phyloP scores from a whole-genome alignment of 2,113 vertebrate genomes.

The Brachypteracias leptosomus region DNA sequence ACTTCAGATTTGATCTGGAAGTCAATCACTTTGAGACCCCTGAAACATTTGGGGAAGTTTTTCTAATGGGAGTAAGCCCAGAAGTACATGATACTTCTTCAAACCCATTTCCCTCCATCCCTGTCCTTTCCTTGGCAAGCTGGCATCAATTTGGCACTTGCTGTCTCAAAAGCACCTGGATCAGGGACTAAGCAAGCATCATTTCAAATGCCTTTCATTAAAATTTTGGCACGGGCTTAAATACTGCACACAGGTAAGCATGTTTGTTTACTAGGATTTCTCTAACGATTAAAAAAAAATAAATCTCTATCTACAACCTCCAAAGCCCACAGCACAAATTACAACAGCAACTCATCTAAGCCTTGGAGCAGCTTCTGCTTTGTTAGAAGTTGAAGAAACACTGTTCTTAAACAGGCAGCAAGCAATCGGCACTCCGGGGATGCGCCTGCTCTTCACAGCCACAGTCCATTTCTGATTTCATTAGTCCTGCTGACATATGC shows the following conservation, averaged over 20 bases:
- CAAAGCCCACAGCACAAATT: background rate
- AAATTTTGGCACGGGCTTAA: background rate
- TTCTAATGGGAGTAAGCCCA: background rate
- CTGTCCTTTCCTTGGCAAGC: background rate
- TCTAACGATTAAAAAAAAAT: background rate
- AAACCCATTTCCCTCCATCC: background rate
- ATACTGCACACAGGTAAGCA: background rate
- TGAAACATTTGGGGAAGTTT: background rate
- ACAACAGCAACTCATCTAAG: background rate
- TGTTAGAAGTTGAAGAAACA: background rate
- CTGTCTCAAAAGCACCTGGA: background rate
- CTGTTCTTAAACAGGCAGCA: background rate
- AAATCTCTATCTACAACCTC: background rate
- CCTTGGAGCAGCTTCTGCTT: background rate
- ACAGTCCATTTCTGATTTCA: background rate
- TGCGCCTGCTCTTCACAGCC: background rate
- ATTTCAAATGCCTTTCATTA: background rate
- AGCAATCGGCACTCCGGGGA: background rate
- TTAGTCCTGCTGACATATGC: constrained; percentile 28
- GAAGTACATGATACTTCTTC: background rate
- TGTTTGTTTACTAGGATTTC: constrained; percentile 15
- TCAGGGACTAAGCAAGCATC: fast-evolving
- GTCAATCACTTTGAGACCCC: background rate
- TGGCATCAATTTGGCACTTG: background rate
- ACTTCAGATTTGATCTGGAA: background rate